Conservation (phyloP, 2,888 invertebrate genomes). For the Frankliniella intonsa region DNA sequence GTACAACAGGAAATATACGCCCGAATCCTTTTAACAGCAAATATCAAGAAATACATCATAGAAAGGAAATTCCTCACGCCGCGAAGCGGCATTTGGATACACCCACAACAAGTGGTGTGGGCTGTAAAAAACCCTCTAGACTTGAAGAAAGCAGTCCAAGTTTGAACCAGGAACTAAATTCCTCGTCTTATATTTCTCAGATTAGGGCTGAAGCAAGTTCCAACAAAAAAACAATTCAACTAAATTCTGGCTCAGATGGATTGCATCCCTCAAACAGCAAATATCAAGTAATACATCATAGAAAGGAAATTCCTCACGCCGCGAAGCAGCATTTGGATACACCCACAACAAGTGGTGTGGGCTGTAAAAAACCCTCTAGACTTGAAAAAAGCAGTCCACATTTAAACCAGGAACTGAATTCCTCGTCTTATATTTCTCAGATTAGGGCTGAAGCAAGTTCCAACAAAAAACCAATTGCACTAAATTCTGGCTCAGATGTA, state of each 20-base stretch:
- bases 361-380: neutral
- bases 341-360: too few species aligned
- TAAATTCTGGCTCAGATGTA: neutral
- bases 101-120: too few species aligned
- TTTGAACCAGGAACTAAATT: neutral
- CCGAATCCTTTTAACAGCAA: neutral
- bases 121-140: neutral
- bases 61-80: neutral
- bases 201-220: neutral
- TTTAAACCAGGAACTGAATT: neutral
- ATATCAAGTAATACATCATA: too few species aligned
- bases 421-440: neutral
- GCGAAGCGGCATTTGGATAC: neutral
- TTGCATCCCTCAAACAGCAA: too few species aligned
- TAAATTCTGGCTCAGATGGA: neutral
- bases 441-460: neutral
- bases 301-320: too few species aligned
- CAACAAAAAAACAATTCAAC: neutral
- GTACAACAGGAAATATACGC: neutral
- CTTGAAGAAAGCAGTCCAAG: neutral
- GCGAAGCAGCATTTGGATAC: too few species aligned
- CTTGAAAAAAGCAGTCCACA: neutral
- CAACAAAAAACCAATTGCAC: neutral
- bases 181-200: neutral
- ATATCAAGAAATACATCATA: neutral